Evolutionary conservation across 2,888 invertebrate genomes (phyloP).

Genomic region (Meganola albula): DNA sequence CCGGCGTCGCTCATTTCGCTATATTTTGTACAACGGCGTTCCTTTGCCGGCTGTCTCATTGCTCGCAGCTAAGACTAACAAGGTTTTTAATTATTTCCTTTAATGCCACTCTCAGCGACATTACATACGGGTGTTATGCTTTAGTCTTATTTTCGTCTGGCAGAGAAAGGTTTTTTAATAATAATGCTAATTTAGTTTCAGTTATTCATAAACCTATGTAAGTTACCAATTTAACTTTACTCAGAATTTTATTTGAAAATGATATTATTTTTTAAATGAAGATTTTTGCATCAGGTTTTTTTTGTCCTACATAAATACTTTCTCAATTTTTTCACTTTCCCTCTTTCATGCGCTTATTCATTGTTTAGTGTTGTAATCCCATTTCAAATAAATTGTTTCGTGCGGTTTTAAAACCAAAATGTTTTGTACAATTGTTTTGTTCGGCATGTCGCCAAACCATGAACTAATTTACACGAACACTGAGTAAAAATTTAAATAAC

Average conservation of each 20-base stretch:
- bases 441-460: constrained; percentile 25
- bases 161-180: too few species aligned
- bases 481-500: too few species aligned
- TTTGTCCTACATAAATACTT: too few species aligned
- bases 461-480: constrained; percentile 23
- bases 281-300: too few species aligned
- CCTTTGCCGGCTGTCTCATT: constrained; percentile 65
- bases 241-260: too few species aligned
- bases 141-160: too few species aligned
- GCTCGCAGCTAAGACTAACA: constrained; percentile 66
- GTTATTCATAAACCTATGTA: too few species aligned
- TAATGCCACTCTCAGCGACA: constrained; percentile 63
- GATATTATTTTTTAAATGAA: too few species aligned
- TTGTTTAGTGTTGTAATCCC: constrained; percentile 6
- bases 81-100: constrained; percentile 76
- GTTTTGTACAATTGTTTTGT: constrained; percentile 23
- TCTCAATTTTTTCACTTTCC: too few species aligned
- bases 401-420: constrained; percentile 13
- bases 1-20: constrained; percentile 38
- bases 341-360: too few species aligned
- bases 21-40: constrained; percentile 61
- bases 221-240: too few species aligned
- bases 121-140: constrained; percentile 41
- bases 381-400: constrained; percentile 16
- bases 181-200: too few species aligned